Percentiles rank a stretch among this genome's conserved stretches.
Conservation (phyloP, 1,140 invertebrate genomes). For the Halesus radiatus region DNA sequence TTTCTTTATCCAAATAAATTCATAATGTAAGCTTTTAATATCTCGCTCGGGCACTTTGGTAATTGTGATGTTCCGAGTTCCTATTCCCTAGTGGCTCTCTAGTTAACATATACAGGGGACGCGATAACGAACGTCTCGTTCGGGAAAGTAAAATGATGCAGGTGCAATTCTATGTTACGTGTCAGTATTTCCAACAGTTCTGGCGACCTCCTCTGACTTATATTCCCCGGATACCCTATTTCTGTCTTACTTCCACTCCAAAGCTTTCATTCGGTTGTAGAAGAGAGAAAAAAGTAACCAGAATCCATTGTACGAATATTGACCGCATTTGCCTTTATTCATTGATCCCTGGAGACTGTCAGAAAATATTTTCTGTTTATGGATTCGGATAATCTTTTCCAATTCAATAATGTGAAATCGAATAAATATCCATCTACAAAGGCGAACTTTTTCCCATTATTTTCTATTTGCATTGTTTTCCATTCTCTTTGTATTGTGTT, state of each 20-base stretch:
- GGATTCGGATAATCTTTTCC: not conserved
- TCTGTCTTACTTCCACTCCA: not conserved
- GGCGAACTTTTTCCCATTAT: not conserved
- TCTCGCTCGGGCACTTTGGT: not conserved
- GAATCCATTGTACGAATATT: constrained; percentile 7
- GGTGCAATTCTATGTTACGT: constrained; percentile 14
- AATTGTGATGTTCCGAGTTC: not conserved
- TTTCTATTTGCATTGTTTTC: not conserved
- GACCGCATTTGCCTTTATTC: constrained; percentile 33
- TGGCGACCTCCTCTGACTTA: not conserved
- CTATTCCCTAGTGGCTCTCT: not conserved
- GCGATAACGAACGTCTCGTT: constrained; percentile 6
- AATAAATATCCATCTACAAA: not conserved
- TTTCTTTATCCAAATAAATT: constrained; percentile 7
- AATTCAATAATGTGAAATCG: not conserved
- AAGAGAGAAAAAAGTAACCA: constrained; percentile 7
- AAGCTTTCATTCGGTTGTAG: not conserved
- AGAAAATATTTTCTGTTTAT: not conserved
- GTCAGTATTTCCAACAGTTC: not conserved
- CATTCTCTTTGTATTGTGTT: no score
- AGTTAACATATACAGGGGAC: constrained; percentile 1
- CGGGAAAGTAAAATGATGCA: constrained; percentile 31
- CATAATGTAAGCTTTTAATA: not conserved
- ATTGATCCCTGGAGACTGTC: not conserved
- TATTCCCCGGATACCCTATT: constrained; percentile 6